Evolutionary conservation across 2,797 vertebrate genomes (phyloP), one percentile per base, ranked within the genome.

Genomic region (Pipistrellus nathusii): DNA sequence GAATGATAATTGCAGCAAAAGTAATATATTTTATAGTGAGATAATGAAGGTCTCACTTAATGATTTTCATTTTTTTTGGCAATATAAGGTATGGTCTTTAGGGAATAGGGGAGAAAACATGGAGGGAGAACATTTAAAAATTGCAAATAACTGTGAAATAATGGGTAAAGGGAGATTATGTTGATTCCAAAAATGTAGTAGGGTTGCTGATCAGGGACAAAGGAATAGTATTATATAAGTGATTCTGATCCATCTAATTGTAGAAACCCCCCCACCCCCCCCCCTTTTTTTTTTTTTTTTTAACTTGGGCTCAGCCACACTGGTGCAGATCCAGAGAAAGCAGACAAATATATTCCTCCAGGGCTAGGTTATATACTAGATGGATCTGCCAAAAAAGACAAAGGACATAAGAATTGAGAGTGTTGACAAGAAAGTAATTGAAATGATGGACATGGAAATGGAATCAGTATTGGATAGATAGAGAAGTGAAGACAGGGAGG

Each of bases 391-490:
- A 21, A 41, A 72, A 84, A 85, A 68, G 64, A 72, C 55, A 59
- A 82, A 82, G 57, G 21, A 17, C 44, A 2, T 32, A 90, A 55
- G 59, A 32, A 25, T 69, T 93, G 44, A 75, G 20, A 46, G 25
- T 92, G 23, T 59, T 94, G 86, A 59, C 55, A 53, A 80, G 46
- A 94, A 93, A 68, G 6, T 88, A 90, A 84, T 64, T n/a, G 62
- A 91, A 72, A 82, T 85, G 12, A 69, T 77, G n/a, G n/a, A 80
- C 35, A 20, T 15, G 5, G 64, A 35, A 15, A 32, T 71, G n/a
- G 69, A 85, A 57, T 91, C 21, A 82, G 7, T 57, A 41, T 81
- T 82, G 44, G 69, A 21, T 62, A 44, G 32, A 18, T 32, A 78
- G 48, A 66, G 71, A 85, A 30, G 41, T 75, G 15, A 84, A 88